phyloP scores from a whole-genome alignment of 30 jellyfish, hydroid and myxozoan genomes.

The Morbakka virulenta region DNA sequence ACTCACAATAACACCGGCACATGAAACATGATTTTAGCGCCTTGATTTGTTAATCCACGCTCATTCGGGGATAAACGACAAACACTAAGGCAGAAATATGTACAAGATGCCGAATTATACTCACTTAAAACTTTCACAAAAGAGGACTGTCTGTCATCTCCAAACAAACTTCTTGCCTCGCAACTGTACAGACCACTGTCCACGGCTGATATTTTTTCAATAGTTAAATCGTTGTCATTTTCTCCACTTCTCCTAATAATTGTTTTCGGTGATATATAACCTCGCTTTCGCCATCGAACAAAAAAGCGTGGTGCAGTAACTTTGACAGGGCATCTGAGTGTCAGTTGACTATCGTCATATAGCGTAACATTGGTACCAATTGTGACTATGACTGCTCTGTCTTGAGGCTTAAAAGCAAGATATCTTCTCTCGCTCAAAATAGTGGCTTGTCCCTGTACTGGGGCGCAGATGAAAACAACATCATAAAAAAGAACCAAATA shows the following conservation, averaged over 20 bases:
- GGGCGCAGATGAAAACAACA: background rate
- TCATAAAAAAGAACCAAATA: background rate
- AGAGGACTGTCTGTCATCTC: slow-evolving; percentile 62
- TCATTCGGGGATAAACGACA: too few relatives aligned
- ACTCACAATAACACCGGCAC: too few relatives aligned
- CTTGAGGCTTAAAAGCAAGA: slow-evolving; percentile 16
- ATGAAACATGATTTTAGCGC: background rate
- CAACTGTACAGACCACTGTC: slow-evolving; percentile 58
- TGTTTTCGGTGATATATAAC: slow-evolving; percentile 13
- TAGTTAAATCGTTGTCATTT: slow-evolving; percentile 38
- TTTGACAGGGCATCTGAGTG: slow-evolving; percentile 62
- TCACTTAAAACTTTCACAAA: slow-evolving; percentile 23
- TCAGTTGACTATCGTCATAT: slow-evolving; percentile 49
- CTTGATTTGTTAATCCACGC: background rate
- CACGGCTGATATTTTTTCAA: slow-evolving; percentile 1
- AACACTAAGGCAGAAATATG: too few relatives aligned
- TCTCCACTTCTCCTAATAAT: slow-evolving; percentile 35
- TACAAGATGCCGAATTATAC: too few relatives aligned
- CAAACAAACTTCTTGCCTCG: slow-evolving; percentile 24
- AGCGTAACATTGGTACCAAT: slow-evolving; percentile 79
- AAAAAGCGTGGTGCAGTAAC: slow-evolving; percentile 29
- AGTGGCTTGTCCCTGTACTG: slow-evolving; percentile 80
- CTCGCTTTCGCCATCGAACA: slow-evolving; percentile 52
- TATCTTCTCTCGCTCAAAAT: slow-evolving; percentile 57
- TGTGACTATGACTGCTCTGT: slow-evolving; percentile 39